Conservation (phyloP, 2,113 vertebrate genomes). For the Vulpes lagopus region DNA sequence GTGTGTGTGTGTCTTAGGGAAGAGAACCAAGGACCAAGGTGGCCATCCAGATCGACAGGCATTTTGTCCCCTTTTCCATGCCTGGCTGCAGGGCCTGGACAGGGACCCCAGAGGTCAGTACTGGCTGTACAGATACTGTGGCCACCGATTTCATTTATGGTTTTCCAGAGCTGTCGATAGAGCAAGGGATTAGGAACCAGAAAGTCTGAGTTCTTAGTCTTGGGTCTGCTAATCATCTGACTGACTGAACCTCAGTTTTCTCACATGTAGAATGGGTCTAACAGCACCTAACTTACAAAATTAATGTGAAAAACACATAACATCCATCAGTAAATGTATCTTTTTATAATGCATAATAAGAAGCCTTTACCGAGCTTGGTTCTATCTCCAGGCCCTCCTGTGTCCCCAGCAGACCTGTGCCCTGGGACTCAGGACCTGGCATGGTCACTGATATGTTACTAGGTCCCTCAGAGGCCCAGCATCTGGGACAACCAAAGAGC, state of each 20-base stretch:
- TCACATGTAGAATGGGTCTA: neutral
- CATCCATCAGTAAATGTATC: fast-evolving
- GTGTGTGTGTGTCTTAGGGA: neutral
- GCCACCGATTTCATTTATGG: neutral
- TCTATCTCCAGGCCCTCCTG: neutral
- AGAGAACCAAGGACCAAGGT: neutral
- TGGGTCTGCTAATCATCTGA: too few species aligned
- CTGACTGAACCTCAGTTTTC: neutral
- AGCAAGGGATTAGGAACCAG: neutral
- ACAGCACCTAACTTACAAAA: neutral
- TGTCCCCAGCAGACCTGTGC: neutral
- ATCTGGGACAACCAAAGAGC: neutral
- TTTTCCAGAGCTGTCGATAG: neutral
- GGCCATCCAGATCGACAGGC: neutral
- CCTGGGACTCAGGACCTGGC: neutral
- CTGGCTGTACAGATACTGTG: neutral
- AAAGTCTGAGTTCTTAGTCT: neutral
- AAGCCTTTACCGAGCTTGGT: neutral
- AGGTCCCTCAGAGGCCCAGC: neutral
- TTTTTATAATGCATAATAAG: neutral
- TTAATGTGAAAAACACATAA: fast-evolving
- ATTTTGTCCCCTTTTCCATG: neutral
- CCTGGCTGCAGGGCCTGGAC: neutral
- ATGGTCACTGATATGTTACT: neutral
- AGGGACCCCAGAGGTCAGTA: neutral